Conservation (phyloP, 2,888 invertebrate genomes). For the Eilema depressum region DNA sequence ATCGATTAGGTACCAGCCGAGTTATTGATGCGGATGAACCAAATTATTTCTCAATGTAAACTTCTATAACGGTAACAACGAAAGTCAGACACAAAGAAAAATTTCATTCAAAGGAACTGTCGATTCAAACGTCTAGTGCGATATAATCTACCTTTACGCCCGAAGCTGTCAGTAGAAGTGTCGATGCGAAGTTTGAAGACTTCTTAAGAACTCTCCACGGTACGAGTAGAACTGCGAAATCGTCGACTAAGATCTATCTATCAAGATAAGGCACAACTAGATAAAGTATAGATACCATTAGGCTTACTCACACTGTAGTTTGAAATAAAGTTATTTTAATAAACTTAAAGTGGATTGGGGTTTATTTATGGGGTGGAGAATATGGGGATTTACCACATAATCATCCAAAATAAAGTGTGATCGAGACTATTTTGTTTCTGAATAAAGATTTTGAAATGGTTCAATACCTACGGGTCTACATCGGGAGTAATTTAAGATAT, state of each 20-base stretch:
- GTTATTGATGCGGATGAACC: not conserved
- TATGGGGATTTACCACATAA: too few species aligned
- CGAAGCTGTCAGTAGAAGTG: conserved; percentile 9
- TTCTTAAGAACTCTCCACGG: not conserved
- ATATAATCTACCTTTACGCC: conserved; percentile 11
- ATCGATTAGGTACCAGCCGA: not conserved
- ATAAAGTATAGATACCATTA: not conserved
- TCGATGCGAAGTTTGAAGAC: conserved; percentile 13
- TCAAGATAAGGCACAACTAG: not conserved
- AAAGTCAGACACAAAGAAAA: conserved; percentile 1
- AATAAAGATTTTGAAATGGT: too few species aligned
- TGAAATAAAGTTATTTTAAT: too few species aligned
- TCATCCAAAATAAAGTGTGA: too few species aligned
- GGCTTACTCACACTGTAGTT: too few species aligned
- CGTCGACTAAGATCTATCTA: not conserved
- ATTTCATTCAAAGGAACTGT: not conserved
- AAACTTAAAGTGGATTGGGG: too few species aligned
- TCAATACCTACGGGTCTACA: too few species aligned
- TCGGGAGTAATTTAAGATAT: too few species aligned
- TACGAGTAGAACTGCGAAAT: not conserved
- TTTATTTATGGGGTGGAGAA: too few species aligned
- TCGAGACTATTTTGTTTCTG: too few species aligned
- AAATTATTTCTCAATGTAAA: not conserved
- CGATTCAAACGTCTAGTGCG: not conserved
- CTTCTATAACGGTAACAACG: not conserved